Evolutionary conservation across 2,888 invertebrate species (phyloP).

Genomic region (Calliphora vomitoria): DNA sequence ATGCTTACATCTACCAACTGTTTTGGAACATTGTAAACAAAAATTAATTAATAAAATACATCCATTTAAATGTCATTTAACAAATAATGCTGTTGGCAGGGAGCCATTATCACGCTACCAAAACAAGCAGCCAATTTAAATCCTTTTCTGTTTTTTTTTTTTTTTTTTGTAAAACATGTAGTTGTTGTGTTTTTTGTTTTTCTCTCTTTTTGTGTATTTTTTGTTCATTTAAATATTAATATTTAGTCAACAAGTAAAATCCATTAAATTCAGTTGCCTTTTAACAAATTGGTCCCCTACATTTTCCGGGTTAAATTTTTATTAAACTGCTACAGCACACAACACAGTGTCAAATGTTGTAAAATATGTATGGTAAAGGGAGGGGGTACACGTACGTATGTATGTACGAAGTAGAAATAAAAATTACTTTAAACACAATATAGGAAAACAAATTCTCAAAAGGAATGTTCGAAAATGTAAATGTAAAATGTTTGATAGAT

Average conservation of each 20-base stretch:
- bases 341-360: neutral
- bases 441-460: too few species aligned
- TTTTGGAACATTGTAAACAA: neutral
- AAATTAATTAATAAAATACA: slow-evolving; percentile 13
- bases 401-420: neutral
- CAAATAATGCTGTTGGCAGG: slow-evolving; percentile 4
- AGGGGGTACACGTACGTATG: too few species aligned
- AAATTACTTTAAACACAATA: neutral
- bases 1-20: neutral
- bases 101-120: neutral
- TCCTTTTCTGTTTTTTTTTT: neutral
- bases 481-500: too few species aligned
- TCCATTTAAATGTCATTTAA: slow-evolving; percentile 28
- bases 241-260: slow-evolving; percentile 56
- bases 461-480: too few species aligned
- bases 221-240: slow-evolving; percentile 34
- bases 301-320: slow-evolving; percentile 23
- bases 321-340: neutral
- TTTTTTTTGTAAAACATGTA: neutral
- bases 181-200: neutral
- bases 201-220: neutral
- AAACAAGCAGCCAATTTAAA: slow-evolving; percentile 12
- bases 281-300: slow-evolving; percentile 6
- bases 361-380: neutral
- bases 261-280: slow-evolving; percentile 47